Percentiles rank a stretch among this genome's conserved stretches.
Conservation (phyloP, 2,797 vertebrate species). For the Zalophus californianus region DNA sequence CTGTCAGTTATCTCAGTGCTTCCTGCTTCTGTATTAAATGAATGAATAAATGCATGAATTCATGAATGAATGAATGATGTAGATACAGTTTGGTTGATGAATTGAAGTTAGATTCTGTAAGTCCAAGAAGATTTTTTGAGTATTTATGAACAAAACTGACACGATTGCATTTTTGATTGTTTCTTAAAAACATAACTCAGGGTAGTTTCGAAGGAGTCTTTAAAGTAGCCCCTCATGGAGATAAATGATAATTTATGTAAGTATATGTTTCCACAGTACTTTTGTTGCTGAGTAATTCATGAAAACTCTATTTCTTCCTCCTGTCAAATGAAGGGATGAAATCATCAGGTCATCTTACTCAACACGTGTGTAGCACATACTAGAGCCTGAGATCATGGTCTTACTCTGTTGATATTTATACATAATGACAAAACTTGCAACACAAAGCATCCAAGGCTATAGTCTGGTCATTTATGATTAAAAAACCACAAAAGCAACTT, state of each 20-base stretch:
- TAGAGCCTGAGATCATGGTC: too few species aligned
- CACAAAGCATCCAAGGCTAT: rapidly evolving
- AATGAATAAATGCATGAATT: not conserved
- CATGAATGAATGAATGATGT: not conserved
- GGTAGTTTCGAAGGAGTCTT: not conserved
- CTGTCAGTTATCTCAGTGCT: not conserved
- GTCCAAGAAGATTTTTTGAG: not conserved
- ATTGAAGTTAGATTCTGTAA: not conserved
- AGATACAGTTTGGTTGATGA: not conserved
- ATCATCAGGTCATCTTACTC: not conserved
- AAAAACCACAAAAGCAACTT: not conserved
- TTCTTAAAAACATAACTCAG: not conserved
- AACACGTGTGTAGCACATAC: not conserved
- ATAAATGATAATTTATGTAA: not conserved
- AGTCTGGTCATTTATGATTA: not conserved
- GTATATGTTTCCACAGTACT: not conserved
- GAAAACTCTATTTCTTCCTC: not conserved
- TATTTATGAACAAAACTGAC: not conserved
- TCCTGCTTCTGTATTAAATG: not conserved
- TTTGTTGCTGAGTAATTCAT: not conserved
- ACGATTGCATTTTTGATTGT: not conserved
- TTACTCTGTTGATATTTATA: not conserved
- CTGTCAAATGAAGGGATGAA: not conserved
- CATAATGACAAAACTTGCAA: not conserved
- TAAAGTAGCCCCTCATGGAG: not conserved